Evolutionary conservation across 2,797 vertebrate genomes (phyloP).

Genomic region (Diplodus puntazzo): DNA sequence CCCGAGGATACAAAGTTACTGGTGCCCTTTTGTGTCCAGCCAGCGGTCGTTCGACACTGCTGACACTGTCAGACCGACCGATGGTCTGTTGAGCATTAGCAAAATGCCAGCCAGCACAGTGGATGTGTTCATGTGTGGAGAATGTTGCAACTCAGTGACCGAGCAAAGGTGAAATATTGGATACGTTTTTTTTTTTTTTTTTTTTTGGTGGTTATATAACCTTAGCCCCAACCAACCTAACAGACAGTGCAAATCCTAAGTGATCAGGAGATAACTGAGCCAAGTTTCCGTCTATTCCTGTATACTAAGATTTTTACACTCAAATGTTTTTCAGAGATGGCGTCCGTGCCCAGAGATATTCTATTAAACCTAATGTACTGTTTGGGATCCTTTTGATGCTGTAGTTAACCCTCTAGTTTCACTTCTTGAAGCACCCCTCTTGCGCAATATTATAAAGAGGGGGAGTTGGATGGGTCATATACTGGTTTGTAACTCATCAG

Average conservation of each 20-base stretch:
- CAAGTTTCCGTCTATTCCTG: neutral
- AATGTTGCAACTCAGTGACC: slow-evolving; percentile 13
- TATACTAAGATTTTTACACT: neutral
- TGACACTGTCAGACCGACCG: slow-evolving; percentile 51
- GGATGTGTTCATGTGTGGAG: slow-evolving; percentile 18
- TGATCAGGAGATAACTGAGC: neutral
- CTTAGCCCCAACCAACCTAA: neutral
- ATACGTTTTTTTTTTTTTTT: slow-evolving; percentile 3
- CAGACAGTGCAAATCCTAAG: slow-evolving; percentile 24
- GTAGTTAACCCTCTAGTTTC: too few relatives aligned
- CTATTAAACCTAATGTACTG: neutral
- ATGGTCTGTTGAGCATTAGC: slow-evolving; percentile 46
- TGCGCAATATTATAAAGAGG: too few relatives aligned
- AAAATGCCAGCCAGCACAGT: slow-evolving; percentile 45
- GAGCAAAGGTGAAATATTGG: slow-evolving; percentile 6
- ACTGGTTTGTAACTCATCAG: too few relatives aligned
- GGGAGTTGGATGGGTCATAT: too few relatives aligned
- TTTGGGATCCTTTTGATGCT: neutral
- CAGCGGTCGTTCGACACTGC: slow-evolving; percentile 40
- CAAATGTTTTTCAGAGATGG: neutral
- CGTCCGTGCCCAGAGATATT: neutral
- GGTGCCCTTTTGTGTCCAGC: slow-evolving; percentile 56
- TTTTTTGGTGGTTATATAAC: slow-evolving; percentile 8
- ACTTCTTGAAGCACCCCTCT: too few relatives aligned
- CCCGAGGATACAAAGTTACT: slow-evolving; percentile 40